Evolutionary conservation across 2,113 vertebrate genomes (phyloP).

Genomic region (Macaca fascicularis): DNA sequence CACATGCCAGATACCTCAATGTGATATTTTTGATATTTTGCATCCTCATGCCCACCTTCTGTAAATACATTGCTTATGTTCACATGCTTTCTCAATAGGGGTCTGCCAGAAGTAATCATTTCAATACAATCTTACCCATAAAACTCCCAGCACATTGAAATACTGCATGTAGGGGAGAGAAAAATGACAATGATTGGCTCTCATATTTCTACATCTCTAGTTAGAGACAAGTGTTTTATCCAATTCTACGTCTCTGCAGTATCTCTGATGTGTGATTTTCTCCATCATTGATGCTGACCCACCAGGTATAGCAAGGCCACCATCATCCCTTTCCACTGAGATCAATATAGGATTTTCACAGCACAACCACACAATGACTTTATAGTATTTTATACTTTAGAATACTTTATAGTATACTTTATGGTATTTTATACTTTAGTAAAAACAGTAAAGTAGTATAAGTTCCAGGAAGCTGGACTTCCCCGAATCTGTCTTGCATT

Average conservation of each 20-base stretch:
- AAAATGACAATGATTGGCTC: neutral
- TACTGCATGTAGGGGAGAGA: neutral
- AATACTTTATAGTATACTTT: too few relatives aligned
- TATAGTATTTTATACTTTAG: too few relatives aligned
- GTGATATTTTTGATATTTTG: neutral
- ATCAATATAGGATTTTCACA: too few relatives aligned
- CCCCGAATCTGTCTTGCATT: too few relatives aligned
- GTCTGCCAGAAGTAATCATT: too few relatives aligned
- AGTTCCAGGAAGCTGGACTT: too few relatives aligned
- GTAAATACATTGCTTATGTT: too few relatives aligned
- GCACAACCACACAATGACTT: too few relatives aligned
- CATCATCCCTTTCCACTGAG: too few relatives aligned
- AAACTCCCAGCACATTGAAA: neutral
- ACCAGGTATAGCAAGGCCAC: neutral
- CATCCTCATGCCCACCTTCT: neutral
- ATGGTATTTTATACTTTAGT: too few relatives aligned
- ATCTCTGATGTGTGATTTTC: neutral
- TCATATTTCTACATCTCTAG: neutral
- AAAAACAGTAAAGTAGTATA: too few relatives aligned
- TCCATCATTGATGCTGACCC: rapidly evolving
- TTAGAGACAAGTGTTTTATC: neutral
- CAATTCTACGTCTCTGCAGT: too few relatives aligned
- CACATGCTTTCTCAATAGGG: neutral
- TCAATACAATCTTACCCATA: neutral
- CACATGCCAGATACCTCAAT: neutral